Evolutionary conservation across 2,888 invertebrate species (phyloP), one percentile per base, ranked within the genome.

Genomic region (Epirrhoe alternata): DNA sequence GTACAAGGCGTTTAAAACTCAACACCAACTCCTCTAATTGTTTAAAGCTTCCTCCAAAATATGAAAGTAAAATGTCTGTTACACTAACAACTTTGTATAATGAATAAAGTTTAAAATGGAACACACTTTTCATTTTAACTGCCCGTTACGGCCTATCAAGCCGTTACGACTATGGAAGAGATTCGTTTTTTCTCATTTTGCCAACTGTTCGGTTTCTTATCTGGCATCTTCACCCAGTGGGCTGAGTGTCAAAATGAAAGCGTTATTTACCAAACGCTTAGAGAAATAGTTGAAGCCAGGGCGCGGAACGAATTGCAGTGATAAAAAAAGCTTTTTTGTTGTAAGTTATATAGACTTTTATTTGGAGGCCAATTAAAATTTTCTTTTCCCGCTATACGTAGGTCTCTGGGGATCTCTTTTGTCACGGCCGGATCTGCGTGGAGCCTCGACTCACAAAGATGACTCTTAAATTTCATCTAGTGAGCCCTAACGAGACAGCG

Each of bases 351-450:
- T 81, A 74, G 78, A 74, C 79, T 80, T 88, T 87, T 88, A 87
- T 90, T 88, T 86, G 77, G 81, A 83, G 80, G 86, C 88, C 89
- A 90, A 90, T 91, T 90, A 90, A 89, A 90, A 87, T 87, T 85
- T 85, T 85, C 82, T 86, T 86, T 87, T 84, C 79, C 80, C 80
- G 78, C 78, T 77, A 75, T 81, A 80, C 82, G 73, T 75, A 33
- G 76, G 80, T 83, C 84, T 84, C 84, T 78, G 75, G 82, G 82
- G 84, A 75, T 83, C 79, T 74, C 83, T 85, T 88, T 89, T 89
- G 86, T 89, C 83, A 83, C 78, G 77, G 81, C 85, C 83, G 85
- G 86, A 85, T 85, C 85, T 85, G 85, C 79, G 84, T 83, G 79
- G 78, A 83, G 76, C 77, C 77, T 61, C 68, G 74, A 75, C 77